Percentiles rank a stretch among this genome's conserved stretches.
Conservation (phyloP, 53 echinoderm and acorn worm species). For the Pentamera pediparva region DNA sequence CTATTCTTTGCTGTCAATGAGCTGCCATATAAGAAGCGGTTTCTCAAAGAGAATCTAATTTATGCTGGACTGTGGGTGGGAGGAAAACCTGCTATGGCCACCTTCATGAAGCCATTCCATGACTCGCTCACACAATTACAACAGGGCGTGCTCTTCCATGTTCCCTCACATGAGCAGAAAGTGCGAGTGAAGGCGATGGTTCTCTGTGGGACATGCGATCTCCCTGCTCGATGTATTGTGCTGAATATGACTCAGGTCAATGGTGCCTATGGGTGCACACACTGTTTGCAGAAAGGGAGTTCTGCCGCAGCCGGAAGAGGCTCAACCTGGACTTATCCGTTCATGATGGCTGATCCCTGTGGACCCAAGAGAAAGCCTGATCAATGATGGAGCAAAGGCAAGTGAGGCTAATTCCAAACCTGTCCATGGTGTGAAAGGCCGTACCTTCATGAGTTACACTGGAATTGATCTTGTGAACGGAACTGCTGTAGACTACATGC, state of each 20-base stretch:
- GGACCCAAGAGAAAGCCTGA: not conserved
- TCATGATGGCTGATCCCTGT: not conserved
- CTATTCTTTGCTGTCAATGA: slow-evolving; percentile 2
- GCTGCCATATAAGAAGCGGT: not conserved
- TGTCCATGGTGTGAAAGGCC: not conserved
- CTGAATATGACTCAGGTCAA: slow-evolving; percentile 10
- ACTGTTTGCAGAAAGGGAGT: slow-evolving; percentile 24
- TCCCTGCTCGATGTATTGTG: not conserved
- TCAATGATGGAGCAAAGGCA: too few relatives aligned
- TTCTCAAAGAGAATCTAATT: not conserved
- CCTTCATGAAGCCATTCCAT: not conserved
- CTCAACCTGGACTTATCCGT: slow-evolving; percentile 39
- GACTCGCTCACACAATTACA: not conserved
- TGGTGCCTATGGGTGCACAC: slow-evolving; percentile 25
- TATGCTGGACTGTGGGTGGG: not conserved
- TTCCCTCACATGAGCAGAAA: not conserved
- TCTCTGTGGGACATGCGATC: slow-evolving; percentile 5
- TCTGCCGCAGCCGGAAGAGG: slow-evolving; percentile 1
- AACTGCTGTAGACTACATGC: slow-evolving; percentile 60
- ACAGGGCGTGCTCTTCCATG: not conserved
- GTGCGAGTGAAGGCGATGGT: not conserved
- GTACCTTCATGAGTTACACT: not conserved
- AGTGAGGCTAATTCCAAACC: too few relatives aligned
- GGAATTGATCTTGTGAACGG: slow-evolving; percentile 32
- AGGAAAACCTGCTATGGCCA: not conserved